A percentile compares a stretch with the other conserved stretches of the same genome.
Evolutionary conservation across 1,140 invertebrate species (phyloP).

Genomic region (Meloidogyne hapla): DNA sequence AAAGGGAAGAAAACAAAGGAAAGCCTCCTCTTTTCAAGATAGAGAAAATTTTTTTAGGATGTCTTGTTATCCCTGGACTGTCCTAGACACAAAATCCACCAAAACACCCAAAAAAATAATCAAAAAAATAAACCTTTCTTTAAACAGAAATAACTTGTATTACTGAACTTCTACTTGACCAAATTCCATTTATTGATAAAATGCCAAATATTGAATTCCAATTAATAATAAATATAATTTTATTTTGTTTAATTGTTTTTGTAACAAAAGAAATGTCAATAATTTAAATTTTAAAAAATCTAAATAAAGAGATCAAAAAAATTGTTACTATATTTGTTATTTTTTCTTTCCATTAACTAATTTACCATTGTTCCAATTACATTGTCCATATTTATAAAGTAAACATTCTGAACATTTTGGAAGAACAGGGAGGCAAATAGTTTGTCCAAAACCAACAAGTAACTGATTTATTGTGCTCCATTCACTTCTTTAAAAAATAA

Average conservation of each 20-base stretch:
- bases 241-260: conserved; percentile 7
- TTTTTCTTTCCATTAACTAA: background rate
- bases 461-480: conserved; percentile 42
- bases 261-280: background rate
- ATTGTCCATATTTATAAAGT: background rate
- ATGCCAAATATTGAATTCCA: background rate
- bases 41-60: too few relatives aligned
- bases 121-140: background rate
- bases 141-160: conserved; percentile 5
- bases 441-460: conserved; percentile 38
- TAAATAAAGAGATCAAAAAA: background rate
- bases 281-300: too few relatives aligned
- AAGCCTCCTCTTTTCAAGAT: too few relatives aligned
- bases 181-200: background rate
- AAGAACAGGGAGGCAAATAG: conserved; percentile 1
- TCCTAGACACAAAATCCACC: too few relatives aligned
- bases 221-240: background rate
- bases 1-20: too few relatives aligned
- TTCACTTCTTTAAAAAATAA: conserved; percentile 33
- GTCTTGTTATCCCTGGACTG: too few relatives aligned
- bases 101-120: background rate
- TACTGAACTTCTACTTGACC: background rate
- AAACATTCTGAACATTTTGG: conserved; percentile 16
- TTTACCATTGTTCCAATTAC: background rate
- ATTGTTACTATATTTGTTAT: background rate